Base-by-base conservation (phyloP, 2,113 vertebrate species). In the Mungos mungo region DNA sequence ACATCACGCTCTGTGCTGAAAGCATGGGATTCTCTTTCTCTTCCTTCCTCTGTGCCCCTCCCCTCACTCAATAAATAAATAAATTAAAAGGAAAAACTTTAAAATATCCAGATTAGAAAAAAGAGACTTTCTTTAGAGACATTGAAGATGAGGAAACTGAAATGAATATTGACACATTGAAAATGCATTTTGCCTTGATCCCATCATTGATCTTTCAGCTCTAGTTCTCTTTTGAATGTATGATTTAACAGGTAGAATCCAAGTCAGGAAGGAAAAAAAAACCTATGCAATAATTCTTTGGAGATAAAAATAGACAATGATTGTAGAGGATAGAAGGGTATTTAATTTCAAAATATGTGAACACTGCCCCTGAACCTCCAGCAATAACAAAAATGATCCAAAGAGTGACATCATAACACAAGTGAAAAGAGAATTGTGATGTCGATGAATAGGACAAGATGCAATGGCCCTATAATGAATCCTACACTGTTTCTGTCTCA, bases 401-500 rank as follows among this genome's bases (percentile, higher is more conserved):
- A 54, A 81, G 85, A 94, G 2, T 35, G 65, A 93, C 0, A 33
- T 66, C 35, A 92, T 82, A 80, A 96, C 7, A 8, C 31, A 2
- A 50, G 21, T 13, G 41, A 54, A 97, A 97, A 68, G 5, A 93
- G 38, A 45, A 63, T 87, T 16, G 35, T 29, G 0, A 18, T 77
- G 65, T 88, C 35, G 14, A 95, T 93, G 97, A 97, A 96, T 45
- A 87, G 82, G 80, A 94, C 8, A 93, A 52, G 85, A 71, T 82
- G 52, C 65, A 35, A 68, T n/a, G 66, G 41, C 4, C 12, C 38
- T 87, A 98, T 88, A 93, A 85, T 97, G 92, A 97, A 94, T 98
- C 50, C 72, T 94, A 93, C 27, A 89, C 65, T 91, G 33, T 16
- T 77, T 25, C 47, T 98, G 88, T 98, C 97, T 98, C 50, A 94